phyloP scores from a whole-genome alignment of 2,113 vertebrate species.

The Plestiodon gilberti region DNA sequence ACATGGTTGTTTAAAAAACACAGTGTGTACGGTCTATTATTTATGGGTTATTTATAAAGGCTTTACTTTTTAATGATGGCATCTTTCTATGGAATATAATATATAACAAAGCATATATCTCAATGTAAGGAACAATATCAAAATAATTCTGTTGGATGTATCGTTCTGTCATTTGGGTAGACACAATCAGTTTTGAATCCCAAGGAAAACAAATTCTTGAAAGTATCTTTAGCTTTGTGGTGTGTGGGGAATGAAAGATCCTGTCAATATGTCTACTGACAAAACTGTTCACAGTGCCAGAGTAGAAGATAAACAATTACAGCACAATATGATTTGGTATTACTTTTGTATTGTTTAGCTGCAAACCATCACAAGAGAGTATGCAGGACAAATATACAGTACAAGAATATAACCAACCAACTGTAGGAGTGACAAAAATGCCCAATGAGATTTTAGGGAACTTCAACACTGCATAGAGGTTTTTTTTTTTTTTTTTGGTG shows the following conservation, averaged over 20 bases:
- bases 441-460: too few species aligned
- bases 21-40: background rate
- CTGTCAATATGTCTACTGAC: background rate
- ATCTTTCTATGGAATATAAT: background rate
- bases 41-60: slow-evolving; percentile 7
- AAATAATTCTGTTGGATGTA: background rate
- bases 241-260: background rate
- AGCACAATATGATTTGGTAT: too few species aligned
- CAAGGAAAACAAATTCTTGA: background rate
- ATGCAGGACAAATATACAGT: background rate
- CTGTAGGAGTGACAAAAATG: too few species aligned
- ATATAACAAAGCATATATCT: background rate
- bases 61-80: background rate
- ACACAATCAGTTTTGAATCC: background rate
- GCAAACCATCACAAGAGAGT: background rate
- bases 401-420: too few species aligned
- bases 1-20: slow-evolving; percentile 8
- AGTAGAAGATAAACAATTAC: background rate
- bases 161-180: background rate
- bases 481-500: too few species aligned
- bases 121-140: background rate
- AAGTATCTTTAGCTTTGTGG: background rate
- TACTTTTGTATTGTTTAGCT: too few species aligned
- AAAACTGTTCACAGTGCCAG: background rate
- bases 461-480: too few species aligned